phyloP scores from a whole-genome alignment of 1,140 invertebrate species.

The Zaprionus ghesquierei region DNA sequence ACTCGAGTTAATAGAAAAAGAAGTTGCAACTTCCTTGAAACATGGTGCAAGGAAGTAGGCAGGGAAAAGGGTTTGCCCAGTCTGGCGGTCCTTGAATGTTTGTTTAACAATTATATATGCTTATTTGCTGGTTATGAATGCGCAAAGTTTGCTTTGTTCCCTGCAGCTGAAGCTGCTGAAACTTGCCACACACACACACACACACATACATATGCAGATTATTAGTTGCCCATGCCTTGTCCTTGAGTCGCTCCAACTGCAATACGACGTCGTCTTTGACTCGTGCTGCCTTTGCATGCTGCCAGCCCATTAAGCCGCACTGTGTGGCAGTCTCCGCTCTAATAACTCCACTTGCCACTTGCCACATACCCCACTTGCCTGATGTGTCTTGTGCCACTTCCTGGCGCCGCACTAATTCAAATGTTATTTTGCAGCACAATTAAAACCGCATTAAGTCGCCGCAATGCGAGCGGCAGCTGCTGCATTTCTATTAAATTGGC shows the following conservation, averaged over 20 bases:
- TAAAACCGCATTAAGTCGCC: slow-evolving; percentile 70
- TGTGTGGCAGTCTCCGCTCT: background rate
- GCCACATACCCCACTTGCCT: background rate
- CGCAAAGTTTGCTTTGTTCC: background rate
- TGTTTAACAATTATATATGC: background rate
- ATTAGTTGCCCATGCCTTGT: slow-evolving; percentile 21
- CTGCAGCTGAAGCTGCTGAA: background rate
- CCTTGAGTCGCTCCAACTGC: slow-evolving; percentile 26
- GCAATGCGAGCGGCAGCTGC: slow-evolving; percentile 1
- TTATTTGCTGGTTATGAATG: background rate
- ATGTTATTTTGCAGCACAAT: slow-evolving; percentile 75
- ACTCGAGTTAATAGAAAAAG: background rate
- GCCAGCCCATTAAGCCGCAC: slow-evolving; percentile 59
- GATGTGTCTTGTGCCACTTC: slow-evolving; percentile 35
- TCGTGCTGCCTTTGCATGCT: slow-evolving; percentile 56
- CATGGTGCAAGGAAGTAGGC: background rate
- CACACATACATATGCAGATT: background rate
- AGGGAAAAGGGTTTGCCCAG: background rate
- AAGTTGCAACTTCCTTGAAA: background rate
- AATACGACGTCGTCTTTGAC: slow-evolving; percentile 26
- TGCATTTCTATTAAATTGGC: slow-evolving; percentile 49
- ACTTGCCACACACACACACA: background rate
- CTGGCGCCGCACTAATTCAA: slow-evolving; percentile 75
- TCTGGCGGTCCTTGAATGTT: background rate
- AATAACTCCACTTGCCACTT: slow-evolving; percentile 27